Evolutionary conservation across 2,888 invertebrate genomes (phyloP).

Genomic region (Spilarctia lutea): DNA sequence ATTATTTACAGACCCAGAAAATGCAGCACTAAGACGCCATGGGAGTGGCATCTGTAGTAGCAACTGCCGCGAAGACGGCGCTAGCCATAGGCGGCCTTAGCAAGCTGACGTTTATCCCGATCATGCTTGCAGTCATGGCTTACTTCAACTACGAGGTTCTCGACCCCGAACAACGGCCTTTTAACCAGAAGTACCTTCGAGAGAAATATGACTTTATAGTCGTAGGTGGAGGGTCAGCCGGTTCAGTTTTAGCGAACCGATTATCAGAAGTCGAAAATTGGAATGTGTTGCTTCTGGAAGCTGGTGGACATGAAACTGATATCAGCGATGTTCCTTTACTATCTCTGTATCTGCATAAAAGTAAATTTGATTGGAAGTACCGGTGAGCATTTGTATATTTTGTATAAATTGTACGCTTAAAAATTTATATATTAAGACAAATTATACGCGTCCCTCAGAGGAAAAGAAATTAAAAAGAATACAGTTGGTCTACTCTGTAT

Average conservation of each 20-base stretch:
- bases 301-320: conserved; percentile 95
- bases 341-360: conserved; percentile 95
- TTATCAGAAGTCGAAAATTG: conserved; percentile 92
- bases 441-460: not conserved
- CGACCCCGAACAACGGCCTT: conserved; percentile 94
- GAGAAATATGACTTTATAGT: conserved; percentile 93
- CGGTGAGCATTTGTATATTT: conserved; percentile 78
- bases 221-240: conserved; percentile 94
- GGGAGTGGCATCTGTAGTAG: conserved; percentile 81
- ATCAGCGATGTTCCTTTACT: conserved; percentile 94
- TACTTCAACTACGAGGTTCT: conserved; percentile 95
- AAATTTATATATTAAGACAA: not conserved
- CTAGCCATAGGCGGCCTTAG: conserved; percentile 90
- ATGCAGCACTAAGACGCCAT: conserved; percentile 64
- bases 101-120: conserved; percentile 91
- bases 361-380: conserved; percentile 96
- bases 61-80: conserved; percentile 90
- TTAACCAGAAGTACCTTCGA: conserved; percentile 88
- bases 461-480: not conserved
- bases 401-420: too few species aligned
- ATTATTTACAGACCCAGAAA: conserved; percentile 57
- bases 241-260: conserved; percentile 93
- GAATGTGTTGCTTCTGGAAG: conserved; percentile 93
- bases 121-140: conserved; percentile 91
- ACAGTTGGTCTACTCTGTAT: not conserved